Percentiles rank a stretch among this genome's conserved stretches.
Conservation (phyloP, 1,140 invertebrate species). For the Ericerus pela region DNA sequence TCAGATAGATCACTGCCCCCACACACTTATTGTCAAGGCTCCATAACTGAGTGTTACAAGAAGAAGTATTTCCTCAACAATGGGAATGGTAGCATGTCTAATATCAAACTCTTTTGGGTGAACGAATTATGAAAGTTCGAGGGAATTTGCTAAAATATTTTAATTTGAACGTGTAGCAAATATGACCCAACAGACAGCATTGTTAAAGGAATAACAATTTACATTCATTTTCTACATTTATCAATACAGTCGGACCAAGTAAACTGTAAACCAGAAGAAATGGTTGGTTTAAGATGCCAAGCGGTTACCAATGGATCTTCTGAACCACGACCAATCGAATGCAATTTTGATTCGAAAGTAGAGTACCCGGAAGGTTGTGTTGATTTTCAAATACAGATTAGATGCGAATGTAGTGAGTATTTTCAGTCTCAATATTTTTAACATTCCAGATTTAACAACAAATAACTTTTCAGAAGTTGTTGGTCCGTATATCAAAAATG, state of each 20-base stretch:
- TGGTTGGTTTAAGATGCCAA: conserved; percentile 58
- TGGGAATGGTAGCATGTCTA: conserved; percentile 30
- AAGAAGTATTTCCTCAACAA: too few relatives aligned
- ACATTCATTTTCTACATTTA: too few relatives aligned
- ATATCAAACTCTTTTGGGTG: background rate
- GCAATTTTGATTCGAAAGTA: conserved; percentile 52
- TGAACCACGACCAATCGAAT: conserved; percentile 50
- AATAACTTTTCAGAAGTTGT: too few relatives aligned
- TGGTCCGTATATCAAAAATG: too few relatives aligned
- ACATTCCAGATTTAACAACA: too few relatives aligned
- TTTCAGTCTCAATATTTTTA: background rate
- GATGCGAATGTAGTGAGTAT: conserved; percentile 43
- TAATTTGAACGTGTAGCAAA: too few relatives aligned
- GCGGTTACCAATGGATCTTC: conserved; percentile 31
- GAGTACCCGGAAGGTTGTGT: conserved; percentile 43
- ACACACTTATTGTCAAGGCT: too few relatives aligned
- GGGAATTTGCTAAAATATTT: background rate
- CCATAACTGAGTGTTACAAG: too few relatives aligned
- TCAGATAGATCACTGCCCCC: too few relatives aligned
- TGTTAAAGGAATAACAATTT: too few relatives aligned
- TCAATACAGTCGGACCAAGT: background rate
- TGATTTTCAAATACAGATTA: conserved; percentile 57
- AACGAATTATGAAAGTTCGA: too few relatives aligned
- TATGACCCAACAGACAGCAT: background rate
- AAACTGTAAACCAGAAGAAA: conserved; percentile 32